A percentile compares a stretch with the other conserved stretches of the same genome.
Conservation (phyloP, 53 echinoderm and acorn worm species). For the Zoroaster sp. region DNA sequence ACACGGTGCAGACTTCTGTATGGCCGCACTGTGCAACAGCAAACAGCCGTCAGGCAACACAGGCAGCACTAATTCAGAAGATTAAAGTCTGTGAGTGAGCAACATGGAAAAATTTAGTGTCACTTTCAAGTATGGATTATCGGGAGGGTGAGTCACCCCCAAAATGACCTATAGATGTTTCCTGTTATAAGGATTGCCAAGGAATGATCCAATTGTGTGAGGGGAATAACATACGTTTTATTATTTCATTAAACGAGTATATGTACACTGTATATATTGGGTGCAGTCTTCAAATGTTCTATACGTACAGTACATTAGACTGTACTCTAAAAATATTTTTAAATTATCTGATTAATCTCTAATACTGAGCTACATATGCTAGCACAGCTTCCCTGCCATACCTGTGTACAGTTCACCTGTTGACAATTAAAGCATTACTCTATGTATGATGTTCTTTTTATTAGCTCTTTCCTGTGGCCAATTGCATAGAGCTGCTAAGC, state of each 20-base stretch:
- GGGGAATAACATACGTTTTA: slow-evolving; percentile 22
- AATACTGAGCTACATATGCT: too few relatives aligned
- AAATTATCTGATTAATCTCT: too few relatives aligned
- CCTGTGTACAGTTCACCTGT: too few relatives aligned
- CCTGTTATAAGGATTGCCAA: slow-evolving; percentile 46
- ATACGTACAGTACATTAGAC: too few relatives aligned
- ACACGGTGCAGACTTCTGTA: neutral
- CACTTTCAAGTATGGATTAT: slow-evolving; percentile 50
- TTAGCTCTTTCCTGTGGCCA: too few relatives aligned
- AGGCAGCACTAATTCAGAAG: slow-evolving; percentile 56
- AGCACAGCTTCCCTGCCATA: too few relatives aligned
- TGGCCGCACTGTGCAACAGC: neutral
- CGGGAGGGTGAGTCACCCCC: slow-evolving; percentile 55
- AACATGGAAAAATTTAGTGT: slow-evolving; percentile 57
- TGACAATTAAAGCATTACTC: too few relatives aligned
- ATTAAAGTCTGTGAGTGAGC: slow-evolving; percentile 60
- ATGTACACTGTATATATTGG: too few relatives aligned
- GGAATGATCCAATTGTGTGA: slow-evolving; percentile 46
- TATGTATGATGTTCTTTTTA: too few relatives aligned
- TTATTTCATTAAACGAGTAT: neutral
- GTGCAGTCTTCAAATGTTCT: too few relatives aligned
- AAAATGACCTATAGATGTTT: slow-evolving; percentile 62
- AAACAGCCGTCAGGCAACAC: slow-evolving; percentile 26
- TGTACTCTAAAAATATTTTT: too few relatives aligned
- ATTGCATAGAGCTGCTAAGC: too few relatives aligned